Percentiles rank a stretch among this genome's conserved stretches.
These are phyloP conservation scores for Callorhinus ursinus DNA, from an alignment of 2,113 vertebrate genomes.

Conservation along the genomic window DNA sequence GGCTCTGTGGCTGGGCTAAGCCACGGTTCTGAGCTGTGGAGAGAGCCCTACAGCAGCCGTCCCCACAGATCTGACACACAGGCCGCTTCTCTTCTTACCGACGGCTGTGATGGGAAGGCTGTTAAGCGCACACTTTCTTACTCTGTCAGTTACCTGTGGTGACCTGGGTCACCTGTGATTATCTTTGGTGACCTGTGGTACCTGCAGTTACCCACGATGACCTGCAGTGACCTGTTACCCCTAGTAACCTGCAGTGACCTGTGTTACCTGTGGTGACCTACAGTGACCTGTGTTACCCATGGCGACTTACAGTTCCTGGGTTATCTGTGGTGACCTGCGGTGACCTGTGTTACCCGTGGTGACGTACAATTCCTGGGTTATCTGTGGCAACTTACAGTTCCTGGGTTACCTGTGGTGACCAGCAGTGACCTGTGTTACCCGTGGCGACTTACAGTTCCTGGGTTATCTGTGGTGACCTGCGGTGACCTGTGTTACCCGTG, in stretches of 20 bases:
- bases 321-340: not conserved
- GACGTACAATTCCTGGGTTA: no score
- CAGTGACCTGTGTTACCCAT: no score
- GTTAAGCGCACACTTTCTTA: accelerated
- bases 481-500: not conserved
- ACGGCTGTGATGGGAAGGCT: accelerated
- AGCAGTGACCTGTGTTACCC: not conserved
- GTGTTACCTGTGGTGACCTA: not conserved
- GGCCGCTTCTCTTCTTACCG: not conserved
- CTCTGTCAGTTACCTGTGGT: not conserved
- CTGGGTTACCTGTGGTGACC: not conserved
- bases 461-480: not conserved
- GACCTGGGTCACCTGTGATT: not conserved
- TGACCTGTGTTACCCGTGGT: not conserved
- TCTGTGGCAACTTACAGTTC: not conserved
- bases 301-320: no score
- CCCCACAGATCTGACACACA: accelerated
- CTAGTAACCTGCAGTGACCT: not conserved
- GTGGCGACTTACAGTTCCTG: not conserved
- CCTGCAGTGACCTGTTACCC: not conserved
- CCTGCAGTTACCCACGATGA: not conserved
- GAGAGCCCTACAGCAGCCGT: not conserved
- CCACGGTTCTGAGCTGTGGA: not conserved
- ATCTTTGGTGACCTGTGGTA: not conserved
- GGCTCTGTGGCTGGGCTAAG: accelerated